A percentile compares a stretch with the other conserved stretches of the same genome.
phyloP scores from a whole-genome alignment of 2,888 invertebrate genomes.

The Caenorhabditis uteleia region DNA sequence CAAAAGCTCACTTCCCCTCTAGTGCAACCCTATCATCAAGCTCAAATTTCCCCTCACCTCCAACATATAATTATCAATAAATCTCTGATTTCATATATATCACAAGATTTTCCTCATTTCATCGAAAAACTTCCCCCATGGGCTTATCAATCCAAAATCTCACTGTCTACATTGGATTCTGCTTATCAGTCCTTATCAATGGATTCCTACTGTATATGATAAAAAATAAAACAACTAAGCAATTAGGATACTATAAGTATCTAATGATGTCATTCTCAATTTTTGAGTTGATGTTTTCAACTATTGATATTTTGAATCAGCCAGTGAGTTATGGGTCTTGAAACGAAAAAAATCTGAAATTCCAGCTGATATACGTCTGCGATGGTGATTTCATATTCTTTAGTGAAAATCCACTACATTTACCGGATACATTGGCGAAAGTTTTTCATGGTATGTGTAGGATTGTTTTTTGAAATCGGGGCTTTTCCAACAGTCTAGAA shows the following conservation, averaged over 20 bases:
- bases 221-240: slow-evolving; percentile 8
- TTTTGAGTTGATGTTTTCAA: slow-evolving; percentile 6
- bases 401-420: background rate
- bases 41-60: too few relatives aligned
- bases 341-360: too few relatives aligned
- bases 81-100: too few relatives aligned
- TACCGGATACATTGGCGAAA: background rate
- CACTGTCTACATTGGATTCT: background rate
- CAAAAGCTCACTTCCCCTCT: too few relatives aligned
- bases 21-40: too few relatives aligned
- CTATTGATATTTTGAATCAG: slow-evolving; percentile 15
- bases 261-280: slow-evolving; percentile 21
- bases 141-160: too few relatives aligned
- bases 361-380: background rate
- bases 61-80: too few relatives aligned
- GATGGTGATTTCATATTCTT: background rate
- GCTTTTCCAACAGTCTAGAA: too few relatives aligned
- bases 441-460: background rate
- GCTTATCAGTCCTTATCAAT: slow-evolving; percentile 1
- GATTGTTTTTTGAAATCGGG: too few relatives aligned
- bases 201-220: slow-evolving; percentile 10
- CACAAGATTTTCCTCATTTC: too few relatives aligned
- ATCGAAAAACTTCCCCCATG: too few relatives aligned
- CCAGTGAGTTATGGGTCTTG: too few relatives aligned
- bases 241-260: slow-evolving; percentile 19